phyloP scores from a whole-genome alignment of 2,888 invertebrate species.

The Drosophila phalerata region DNA sequence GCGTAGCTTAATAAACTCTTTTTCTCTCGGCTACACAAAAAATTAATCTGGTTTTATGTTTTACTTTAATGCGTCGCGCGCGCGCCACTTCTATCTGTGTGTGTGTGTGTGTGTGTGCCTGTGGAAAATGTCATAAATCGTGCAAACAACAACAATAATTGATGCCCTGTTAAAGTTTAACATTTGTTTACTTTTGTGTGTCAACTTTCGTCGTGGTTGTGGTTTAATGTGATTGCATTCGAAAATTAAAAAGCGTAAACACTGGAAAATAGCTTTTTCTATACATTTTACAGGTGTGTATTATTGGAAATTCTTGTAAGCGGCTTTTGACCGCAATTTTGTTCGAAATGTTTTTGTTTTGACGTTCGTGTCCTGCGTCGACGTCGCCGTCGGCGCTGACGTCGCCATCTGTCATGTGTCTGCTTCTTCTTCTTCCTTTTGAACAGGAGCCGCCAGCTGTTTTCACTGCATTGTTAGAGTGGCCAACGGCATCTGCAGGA shows the following conservation, averaged over 20 bases:
- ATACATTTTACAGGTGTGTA: conserved; percentile 48
- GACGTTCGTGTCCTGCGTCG: conserved; percentile 63
- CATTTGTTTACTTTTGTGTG: conserved; percentile 78
- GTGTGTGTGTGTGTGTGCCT: conserved; percentile 38
- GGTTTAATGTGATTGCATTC: conserved; percentile 53
- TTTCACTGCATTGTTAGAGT: conserved; percentile 55
- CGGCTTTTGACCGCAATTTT: conserved; percentile 24
- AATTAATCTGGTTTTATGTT: conserved; percentile 81
- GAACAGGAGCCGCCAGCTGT: conserved; percentile 69
- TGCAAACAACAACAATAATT: conserved; percentile 63
- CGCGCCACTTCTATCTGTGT: conserved; percentile 53
- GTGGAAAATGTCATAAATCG: conserved; percentile 73
- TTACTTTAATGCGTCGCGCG: conserved; percentile 68
- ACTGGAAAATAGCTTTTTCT: conserved; percentile 40
- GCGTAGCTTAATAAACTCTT: conserved; percentile 68
- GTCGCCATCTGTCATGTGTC: conserved; percentile 69
- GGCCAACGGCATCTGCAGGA: conserved; percentile 70
- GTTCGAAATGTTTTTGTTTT: conserved; percentile 45
- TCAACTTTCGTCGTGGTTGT: conserved; percentile 66
- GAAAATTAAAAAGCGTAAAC: conserved; percentile 39
- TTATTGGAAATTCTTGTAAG: conserved; percentile 20
- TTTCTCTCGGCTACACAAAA: conserved; percentile 66
- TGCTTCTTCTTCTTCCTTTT: conserved; percentile 47
- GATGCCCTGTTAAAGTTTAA: conserved; percentile 64
- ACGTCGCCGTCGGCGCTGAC: conserved; percentile 35